phyloP scores from a whole-genome alignment of 2,797 vertebrate genomes.

The Chiroxiphia lanceolata region DNA sequence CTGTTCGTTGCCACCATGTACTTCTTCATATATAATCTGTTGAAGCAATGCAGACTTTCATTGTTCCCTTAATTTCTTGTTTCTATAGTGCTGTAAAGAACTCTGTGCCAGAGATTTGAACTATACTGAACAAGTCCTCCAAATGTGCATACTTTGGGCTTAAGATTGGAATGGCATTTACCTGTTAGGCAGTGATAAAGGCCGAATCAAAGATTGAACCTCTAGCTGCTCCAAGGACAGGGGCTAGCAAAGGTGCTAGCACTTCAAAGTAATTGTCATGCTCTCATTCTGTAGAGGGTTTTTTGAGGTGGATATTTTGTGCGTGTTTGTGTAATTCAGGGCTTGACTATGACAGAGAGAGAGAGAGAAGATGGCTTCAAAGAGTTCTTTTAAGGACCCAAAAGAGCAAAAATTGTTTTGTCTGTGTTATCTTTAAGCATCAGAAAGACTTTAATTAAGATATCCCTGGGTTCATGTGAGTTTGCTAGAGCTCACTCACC shows the following conservation, averaged over 20 bases:
- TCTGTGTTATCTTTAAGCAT: slow-evolving; percentile 66
- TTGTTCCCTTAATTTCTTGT: slow-evolving; percentile 7
- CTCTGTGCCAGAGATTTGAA: background rate
- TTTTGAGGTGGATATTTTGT: slow-evolving; percentile 49
- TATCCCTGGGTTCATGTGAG: slow-evolving; percentile 29
- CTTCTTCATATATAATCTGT: background rate
- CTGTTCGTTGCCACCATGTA: background rate
- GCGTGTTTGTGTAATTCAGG: slow-evolving; percentile 60
- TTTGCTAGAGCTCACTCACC: slow-evolving; percentile 52
- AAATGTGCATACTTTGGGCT: background rate
- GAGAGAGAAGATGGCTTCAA: slow-evolving; percentile 34
- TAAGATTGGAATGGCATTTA: slow-evolving; percentile 4
- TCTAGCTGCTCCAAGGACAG: slow-evolving; percentile 50
- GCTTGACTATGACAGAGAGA: background rate
- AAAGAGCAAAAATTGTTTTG: slow-evolving; percentile 57
- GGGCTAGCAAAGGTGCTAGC: slow-evolving; percentile 41
- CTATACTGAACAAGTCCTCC: background rate
- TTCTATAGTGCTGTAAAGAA: background rate
- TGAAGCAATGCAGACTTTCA: background rate
- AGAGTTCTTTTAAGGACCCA: slow-evolving; percentile 51
- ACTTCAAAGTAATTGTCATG: slow-evolving; percentile 34
- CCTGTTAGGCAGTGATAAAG: slow-evolving; percentile 46
- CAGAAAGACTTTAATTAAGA: slow-evolving; percentile 71
- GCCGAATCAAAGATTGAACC: slow-evolving; percentile 38
- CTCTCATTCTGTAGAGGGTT: slow-evolving; percentile 25